Base-by-base conservation (phyloP, 2,888 invertebrate genomes). In the Trissonchulus latispiculum region DNA sequence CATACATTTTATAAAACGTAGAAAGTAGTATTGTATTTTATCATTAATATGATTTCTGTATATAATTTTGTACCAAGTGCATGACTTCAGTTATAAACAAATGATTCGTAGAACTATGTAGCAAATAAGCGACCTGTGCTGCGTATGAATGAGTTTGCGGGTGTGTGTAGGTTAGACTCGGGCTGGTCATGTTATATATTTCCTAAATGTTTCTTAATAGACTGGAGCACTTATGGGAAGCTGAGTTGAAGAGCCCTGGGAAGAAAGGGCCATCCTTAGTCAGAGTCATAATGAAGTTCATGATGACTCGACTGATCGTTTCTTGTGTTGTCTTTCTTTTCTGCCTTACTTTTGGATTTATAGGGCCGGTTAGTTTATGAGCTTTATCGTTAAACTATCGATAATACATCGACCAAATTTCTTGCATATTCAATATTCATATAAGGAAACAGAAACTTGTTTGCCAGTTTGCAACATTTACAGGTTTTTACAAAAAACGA, bases 171-270 rank as follows among this genome's bases (percentile, higher is more conserved):
- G 15, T 31, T 75, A 64, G 1, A n/a, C 31, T 69, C n/a, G 68
- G 74, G 23, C 32, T 73, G 1, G n/a, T 31, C 32, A 32, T 74
- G 28, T 75, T 75, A 64, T 75, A 48, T 72, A n/a, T 67, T 61
- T 31, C 59, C 32, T 73, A 71, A 69, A 70, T 69, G 48, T 64
- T 61, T 18, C 2, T 31, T 61, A 71, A 18, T 62, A 83, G 84
- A 74, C 74, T 84, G 75, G 81, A 82, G 73, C 77, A 78, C n/a
- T 73, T 83, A n/a, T 85, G 84, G 84, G 79, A 81, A 32, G 83
- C 83, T 48, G 85, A 85, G 73, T 72, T 82, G 28, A 78, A 79
- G 70, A 76, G 72, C 48, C 76, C 77, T 61, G 80, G 79, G 1
- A 75, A 74, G 33, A 73, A 76, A 8, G 76, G 79, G 28, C 79